phyloP scores from a whole-genome alignment of 2,888 invertebrate species.

The Cynaeus angustus region DNA sequence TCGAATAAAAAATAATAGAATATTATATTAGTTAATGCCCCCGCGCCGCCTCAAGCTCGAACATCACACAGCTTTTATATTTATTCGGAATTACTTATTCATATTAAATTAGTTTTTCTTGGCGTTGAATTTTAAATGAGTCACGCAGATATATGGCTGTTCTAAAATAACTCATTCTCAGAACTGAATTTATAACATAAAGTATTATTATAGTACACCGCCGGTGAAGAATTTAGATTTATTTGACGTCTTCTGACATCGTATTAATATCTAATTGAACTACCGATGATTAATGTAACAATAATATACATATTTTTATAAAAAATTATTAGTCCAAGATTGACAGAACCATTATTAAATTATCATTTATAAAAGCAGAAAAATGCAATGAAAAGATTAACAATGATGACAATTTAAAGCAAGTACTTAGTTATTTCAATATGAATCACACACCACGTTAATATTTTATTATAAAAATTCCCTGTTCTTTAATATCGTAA shows the following conservation, averaged over 20 bases:
- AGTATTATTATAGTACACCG: constrained; percentile 63
- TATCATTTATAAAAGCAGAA: constrained; percentile 31
- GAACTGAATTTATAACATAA: constrained; percentile 67
- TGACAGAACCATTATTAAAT: constrained; percentile 47
- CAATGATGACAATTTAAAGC: not conserved
- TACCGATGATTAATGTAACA: constrained; percentile 53
- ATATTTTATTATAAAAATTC: not conserved
- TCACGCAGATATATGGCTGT: constrained; percentile 68
- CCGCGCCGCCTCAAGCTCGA: constrained; percentile 63
- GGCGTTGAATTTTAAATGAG: constrained; percentile 70
- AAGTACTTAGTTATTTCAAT: not conserved
- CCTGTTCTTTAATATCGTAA: constrained; percentile 37
- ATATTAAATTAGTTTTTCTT: constrained; percentile 72
- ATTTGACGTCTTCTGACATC: constrained; percentile 61
- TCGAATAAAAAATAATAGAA: constrained; percentile 72
- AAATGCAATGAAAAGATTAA: constrained; percentile 6
- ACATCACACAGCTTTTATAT: constrained; percentile 68
- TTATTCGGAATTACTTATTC: constrained; percentile 72
- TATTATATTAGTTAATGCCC: constrained; percentile 72
- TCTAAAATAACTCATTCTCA: constrained; percentile 67
- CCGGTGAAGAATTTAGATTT: constrained; percentile 67
- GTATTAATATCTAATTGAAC: constrained; percentile 56
- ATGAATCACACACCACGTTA: not conserved
- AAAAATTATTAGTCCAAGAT: constrained; percentile 44
- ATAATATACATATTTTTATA: constrained; percentile 53